phyloP scores from a whole-genome alignment of 1,140 invertebrate species.

The Chionoecetes opilio region DNA sequence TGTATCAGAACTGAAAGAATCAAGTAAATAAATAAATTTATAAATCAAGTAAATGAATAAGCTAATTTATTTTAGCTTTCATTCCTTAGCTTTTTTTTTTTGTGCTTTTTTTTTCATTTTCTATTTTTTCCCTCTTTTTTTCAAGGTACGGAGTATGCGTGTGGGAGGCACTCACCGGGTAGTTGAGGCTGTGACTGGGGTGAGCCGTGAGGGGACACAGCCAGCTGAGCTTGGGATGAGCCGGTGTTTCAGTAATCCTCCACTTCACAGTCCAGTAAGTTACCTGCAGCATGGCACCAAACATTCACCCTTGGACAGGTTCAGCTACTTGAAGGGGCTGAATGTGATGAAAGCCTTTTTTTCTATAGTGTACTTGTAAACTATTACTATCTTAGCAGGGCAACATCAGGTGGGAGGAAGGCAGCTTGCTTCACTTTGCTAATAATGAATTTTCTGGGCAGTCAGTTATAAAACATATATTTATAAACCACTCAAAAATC shows the following conservation, averaged over 20 bases:
- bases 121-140: too few species aligned
- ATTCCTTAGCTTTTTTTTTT: too few species aligned
- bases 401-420: too few species aligned
- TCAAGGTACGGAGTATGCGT: too few species aligned
- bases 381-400: background rate
- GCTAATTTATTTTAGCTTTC: too few species aligned
- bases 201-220: slow-evolving; percentile 21
- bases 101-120: too few species aligned
- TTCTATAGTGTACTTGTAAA: background rate
- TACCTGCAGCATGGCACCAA: slow-evolving; percentile 36
- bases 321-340: background rate
- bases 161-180: slow-evolving; percentile 71
- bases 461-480: too few species aligned
- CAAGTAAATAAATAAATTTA: too few species aligned
- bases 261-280: slow-evolving; percentile 54
- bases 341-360: background rate
- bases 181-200: background rate
- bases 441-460: too few species aligned
- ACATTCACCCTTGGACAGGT: background rate
- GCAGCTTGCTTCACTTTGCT: too few species aligned
- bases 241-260: slow-evolving; percentile 32
- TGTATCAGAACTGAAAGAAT: too few species aligned
- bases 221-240: slow-evolving; percentile 73
- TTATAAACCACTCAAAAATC: background rate
- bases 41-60: too few species aligned